Evolutionary conservation across 2,797 vertebrate species (phyloP).

Genomic region (Eulemur mongoz): DNA sequence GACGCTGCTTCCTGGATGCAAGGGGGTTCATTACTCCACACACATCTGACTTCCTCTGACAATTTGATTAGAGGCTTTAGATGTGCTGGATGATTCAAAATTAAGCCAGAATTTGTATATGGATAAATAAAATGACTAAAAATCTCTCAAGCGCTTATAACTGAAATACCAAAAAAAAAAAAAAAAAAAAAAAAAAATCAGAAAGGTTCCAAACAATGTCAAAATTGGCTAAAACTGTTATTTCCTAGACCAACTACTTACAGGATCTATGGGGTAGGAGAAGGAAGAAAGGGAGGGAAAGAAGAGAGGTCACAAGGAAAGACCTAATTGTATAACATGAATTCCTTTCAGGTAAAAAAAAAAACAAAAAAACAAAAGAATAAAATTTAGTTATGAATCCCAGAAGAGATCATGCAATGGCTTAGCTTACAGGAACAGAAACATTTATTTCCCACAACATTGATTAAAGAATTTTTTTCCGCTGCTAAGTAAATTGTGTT

Average conservation of each 20-base stretch:
- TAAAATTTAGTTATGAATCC: constrained; percentile 36
- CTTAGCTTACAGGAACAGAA: constrained; percentile 53
- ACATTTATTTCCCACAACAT: not conserved
- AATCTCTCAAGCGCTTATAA: not conserved
- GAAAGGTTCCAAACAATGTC: not conserved
- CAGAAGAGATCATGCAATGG: not conserved
- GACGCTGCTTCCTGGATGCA: not conserved
- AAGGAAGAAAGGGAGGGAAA: not conserved
- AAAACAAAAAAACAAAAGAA: not conserved
- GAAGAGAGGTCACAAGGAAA: not conserved
- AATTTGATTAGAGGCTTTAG: not conserved
- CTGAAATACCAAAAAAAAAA: not conserved
- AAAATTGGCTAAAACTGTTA: not conserved
- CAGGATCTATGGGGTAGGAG: not conserved
- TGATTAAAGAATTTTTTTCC: not conserved
- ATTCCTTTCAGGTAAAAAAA: not conserved
- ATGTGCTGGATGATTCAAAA: not conserved
- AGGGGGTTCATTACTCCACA: not conserved
- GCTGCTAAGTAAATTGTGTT: not conserved
- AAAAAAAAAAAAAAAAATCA: not conserved
- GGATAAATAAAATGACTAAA: not conserved
- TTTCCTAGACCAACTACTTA: not conserved
- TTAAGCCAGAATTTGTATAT: not conserved
- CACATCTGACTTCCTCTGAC: not conserved
- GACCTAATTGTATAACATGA: not conserved